These are phyloP conservation scores for Aphyosemion australe DNA, from an alignment of 2,113 vertebrate species.

Conservation along the genomic window DNA sequence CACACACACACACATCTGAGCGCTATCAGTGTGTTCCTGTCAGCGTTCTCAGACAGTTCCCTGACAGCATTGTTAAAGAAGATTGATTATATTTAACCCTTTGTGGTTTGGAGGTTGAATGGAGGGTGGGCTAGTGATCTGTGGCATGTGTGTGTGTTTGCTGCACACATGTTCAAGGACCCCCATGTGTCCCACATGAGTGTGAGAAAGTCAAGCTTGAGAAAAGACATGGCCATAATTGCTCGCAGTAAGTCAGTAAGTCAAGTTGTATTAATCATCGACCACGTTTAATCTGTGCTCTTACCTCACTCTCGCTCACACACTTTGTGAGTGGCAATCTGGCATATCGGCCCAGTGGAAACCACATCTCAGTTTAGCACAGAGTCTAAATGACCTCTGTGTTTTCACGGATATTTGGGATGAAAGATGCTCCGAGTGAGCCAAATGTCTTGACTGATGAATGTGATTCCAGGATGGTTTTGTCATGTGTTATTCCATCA, in stretches of 20 bases:
- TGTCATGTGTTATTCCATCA: slow-evolving; percentile 72
- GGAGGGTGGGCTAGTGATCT: slow-evolving; percentile 68
- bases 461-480: slow-evolving; percentile 65
- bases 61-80: slow-evolving; percentile 80
- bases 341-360: slow-evolving; percentile 49
- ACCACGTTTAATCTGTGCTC: slow-evolving; percentile 69
- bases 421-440: slow-evolving; percentile 51
- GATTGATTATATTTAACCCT: slow-evolving; percentile 82
- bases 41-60: slow-evolving; percentile 62
- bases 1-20: slow-evolving; percentile 13
- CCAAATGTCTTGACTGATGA: slow-evolving; percentile 65
- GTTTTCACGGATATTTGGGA: slow-evolving; percentile 60
- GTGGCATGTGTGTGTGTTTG: slow-evolving; percentile 62
- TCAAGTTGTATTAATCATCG: slow-evolving; percentile 79
- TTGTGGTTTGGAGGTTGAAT: slow-evolving; percentile 77
- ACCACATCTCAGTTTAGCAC: slow-evolving; percentile 54
- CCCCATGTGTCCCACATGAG: slow-evolving; percentile 58
- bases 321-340: slow-evolving; percentile 52
- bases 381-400: slow-evolving; percentile 63
- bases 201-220: slow-evolving; percentile 75
- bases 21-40: slow-evolving; percentile 62
- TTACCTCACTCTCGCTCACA: slow-evolving; percentile 64
- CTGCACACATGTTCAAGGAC: slow-evolving; percentile 69
- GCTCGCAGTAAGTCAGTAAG: slow-evolving; percentile 77
- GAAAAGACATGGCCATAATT: slow-evolving; percentile 79